Percentiles rank a stretch among this genome's conserved stretches.
phyloP scores from a whole-genome alignment of 1,140 invertebrate genomes.

The Drosophila teissieri region DNA sequence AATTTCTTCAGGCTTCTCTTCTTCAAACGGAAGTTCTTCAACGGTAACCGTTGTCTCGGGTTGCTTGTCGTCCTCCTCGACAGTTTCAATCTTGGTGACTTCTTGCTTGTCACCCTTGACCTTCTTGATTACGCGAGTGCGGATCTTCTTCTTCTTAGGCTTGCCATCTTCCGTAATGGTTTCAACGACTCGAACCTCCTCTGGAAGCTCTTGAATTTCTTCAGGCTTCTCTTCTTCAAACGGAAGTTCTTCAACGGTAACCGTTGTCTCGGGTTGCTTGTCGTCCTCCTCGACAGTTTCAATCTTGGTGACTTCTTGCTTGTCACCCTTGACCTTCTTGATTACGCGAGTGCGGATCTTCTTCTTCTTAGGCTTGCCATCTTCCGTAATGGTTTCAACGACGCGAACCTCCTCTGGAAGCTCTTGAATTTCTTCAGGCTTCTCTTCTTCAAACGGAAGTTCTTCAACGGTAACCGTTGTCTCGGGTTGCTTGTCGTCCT shows the following conservation, averaged over 20 bases:
- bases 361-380: conserved; percentile 9
- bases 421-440: not conserved
- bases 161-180: not conserved
- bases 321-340: conserved; percentile 11
- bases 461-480: conserved; percentile 1
- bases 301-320: conserved; percentile 7
- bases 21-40: conserved; percentile 2
- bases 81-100: conserved; percentile 6
- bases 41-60: not conserved
- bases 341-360: conserved; percentile 4
- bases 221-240: not conserved
- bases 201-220: conserved; percentile 5
- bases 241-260: not conserved
- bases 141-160: conserved; percentile 9
- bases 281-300: conserved; percentile 7
- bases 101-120: conserved; percentile 7
- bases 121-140: conserved; percentile 3
- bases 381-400: not conserved
- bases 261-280: not conserved
- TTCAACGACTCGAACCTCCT: not conserved
- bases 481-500: conserved; percentile 1
- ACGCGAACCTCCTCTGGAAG: conserved; percentile 2
- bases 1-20: not conserved
- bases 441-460: not conserved
- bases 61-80: conserved; percentile 1